These are phyloP conservation scores for Sinohyriopsis cumingii DNA, from an alignment of 2,888 invertebrate genomes.

Conservation along the genomic window DNA sequence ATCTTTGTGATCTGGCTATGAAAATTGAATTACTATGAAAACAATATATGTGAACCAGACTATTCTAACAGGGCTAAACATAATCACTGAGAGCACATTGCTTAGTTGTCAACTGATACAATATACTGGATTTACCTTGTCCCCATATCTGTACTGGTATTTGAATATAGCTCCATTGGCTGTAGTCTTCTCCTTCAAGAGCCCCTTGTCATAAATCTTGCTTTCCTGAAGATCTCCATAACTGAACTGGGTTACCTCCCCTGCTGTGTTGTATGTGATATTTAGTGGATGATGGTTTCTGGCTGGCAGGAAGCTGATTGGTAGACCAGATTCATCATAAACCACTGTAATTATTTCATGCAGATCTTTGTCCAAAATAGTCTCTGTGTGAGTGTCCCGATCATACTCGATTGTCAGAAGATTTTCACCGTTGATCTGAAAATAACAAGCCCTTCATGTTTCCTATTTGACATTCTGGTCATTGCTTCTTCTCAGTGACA, in stretches of 20 bases:
- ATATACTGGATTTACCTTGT: constrained; percentile 70
- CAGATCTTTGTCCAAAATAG: constrained; percentile 88
- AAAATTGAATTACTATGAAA: too few species aligned
- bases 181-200: constrained; percentile 90
- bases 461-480: not conserved
- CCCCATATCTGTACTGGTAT: constrained; percentile 92
- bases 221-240: constrained; percentile 93
- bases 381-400: constrained; percentile 90
- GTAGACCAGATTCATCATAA: constrained; percentile 91
- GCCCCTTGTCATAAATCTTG: constrained; percentile 91
- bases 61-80: too few species aligned
- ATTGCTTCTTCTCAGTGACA: too few species aligned
- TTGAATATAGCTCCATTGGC: constrained; percentile 91
- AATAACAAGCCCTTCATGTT: constrained; percentile 8
- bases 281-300: constrained; percentile 76
- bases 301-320: constrained; percentile 75
- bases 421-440: constrained; percentile 92
- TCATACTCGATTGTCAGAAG: constrained; percentile 93
- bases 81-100: too few species aligned
- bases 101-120: not conserved
- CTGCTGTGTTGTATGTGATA: constrained; percentile 89
- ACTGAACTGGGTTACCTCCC: constrained; percentile 91
- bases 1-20: too few species aligned
- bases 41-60: too few species aligned
- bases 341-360: constrained; percentile 88